These are phyloP conservation scores for Neodontobutis hainanensis DNA, from an alignment of 2,113 vertebrate genomes.

Conservation along the genomic window DNA sequence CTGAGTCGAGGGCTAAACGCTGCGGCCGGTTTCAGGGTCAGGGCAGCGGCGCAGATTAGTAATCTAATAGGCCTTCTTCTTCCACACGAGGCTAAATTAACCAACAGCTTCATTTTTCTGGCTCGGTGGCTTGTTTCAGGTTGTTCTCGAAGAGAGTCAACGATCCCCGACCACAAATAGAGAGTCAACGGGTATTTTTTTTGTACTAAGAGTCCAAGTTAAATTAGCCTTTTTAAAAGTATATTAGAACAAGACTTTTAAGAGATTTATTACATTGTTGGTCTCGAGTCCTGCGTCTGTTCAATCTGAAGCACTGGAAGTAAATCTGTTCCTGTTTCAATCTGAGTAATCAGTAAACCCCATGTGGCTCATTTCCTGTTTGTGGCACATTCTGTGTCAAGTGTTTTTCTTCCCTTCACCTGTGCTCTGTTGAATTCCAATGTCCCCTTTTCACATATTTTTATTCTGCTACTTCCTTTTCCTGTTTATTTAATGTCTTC, in stretches of 20 bases:
- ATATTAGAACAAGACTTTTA: too few species aligned
- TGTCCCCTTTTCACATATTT: background rate
- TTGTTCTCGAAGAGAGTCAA: too few species aligned
- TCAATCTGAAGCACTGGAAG: background rate
- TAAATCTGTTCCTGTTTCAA: constrained; percentile 25
- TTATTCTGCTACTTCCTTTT: background rate
- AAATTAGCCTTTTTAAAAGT: too few species aligned
- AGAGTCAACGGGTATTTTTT: background rate
- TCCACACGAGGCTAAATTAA: constrained; percentile 28
- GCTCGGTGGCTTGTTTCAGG: constrained; percentile 26
- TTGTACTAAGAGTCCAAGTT: background rate
- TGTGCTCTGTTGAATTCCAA: constrained; percentile 5
- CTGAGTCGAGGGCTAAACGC: constrained; percentile 1
- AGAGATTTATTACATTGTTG: background rate
- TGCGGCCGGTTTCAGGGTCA: constrained; percentile 26
- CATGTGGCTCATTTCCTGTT: constrained; percentile 45
- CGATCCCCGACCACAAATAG: constrained; percentile 26
- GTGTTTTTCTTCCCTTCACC: constrained; percentile 32
- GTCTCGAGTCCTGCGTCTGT: background rate
- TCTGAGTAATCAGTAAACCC: constrained; percentile 8
- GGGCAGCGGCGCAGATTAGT: constrained; percentile 34
- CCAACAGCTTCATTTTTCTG: constrained; percentile 25
- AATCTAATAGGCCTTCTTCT: constrained; percentile 39
- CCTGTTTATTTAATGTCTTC: background rate
- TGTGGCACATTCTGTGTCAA: background rate